Conservation (phyloP, 2,113 vertebrate genomes). For the Neomonachus schauinslandi region DNA sequence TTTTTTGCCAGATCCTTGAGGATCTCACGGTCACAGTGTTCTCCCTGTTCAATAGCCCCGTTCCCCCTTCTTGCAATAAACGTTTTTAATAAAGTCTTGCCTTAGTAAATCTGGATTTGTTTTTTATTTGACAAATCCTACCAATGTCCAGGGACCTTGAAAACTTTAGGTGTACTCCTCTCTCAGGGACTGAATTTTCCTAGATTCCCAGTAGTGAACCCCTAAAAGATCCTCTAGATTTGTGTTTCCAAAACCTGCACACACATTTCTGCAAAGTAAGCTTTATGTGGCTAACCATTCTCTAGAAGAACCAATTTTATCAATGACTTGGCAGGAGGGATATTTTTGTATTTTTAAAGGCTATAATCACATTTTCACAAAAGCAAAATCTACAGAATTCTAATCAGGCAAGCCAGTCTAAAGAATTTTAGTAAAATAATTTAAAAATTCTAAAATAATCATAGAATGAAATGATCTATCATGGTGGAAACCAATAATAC, state of each 20-base stretch:
- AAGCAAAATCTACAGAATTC: neutral
- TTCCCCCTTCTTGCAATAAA: neutral
- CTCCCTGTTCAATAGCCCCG: no score
- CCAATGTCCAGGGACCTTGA: neutral
- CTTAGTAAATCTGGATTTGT: neutral
- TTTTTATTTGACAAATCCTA: neutral
- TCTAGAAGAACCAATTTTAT: neutral
- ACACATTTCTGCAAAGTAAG: neutral
- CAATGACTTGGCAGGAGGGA: neutral
- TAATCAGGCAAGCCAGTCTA: neutral
- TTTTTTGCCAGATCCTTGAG: neutral
- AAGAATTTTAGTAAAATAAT: constrained; percentile 18
- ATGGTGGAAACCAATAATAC: neutral
- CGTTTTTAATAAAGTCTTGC: neutral
- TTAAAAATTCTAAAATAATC: neutral
- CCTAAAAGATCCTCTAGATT: neutral
- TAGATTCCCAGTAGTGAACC: neutral
- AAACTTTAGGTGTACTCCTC: neutral
- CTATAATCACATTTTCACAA: neutral
- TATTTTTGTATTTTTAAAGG: neutral
- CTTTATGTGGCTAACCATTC: neutral
- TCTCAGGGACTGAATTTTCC: neutral
- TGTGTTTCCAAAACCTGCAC: neutral
- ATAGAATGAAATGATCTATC: neutral
- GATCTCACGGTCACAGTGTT: neutral